Evolutionary conservation across 2,888 invertebrate species (phyloP), one percentile per base, ranked within the genome.

Genomic region (Crepidodera aurea): DNA sequence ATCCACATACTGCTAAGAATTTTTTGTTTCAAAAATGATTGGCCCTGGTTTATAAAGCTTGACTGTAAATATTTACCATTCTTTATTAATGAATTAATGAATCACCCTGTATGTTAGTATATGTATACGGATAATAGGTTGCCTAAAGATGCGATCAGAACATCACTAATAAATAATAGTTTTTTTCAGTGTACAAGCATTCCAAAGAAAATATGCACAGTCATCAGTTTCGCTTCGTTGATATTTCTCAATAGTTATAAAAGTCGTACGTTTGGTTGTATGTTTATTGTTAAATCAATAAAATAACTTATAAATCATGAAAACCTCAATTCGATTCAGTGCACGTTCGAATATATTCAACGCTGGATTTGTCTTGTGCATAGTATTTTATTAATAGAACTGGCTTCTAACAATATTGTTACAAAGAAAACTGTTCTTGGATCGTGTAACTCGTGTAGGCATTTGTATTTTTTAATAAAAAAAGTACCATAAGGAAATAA

Each of bases 251-350:
- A 34, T 34, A 34, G 34, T 34, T 13, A 34, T 34, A 13, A 34
- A 34, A 16, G 13, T 39, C 7, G 39, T 39, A 39, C 16, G 39
- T 39, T 15, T 39, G 10, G 6, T 12, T 7, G 39, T 12, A 7
- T 39, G 39, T 39, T 39, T 39, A 39, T 39, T 39, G 39, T 39
- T n/a, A 39, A 16, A 39, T 39, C 39, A 39, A 39, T 39, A 39
- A 39, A 39, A 39, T 39, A 39, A 39, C 39, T 39, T 39, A 39
- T 39, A 39, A 39, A 39, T 39, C 39, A 39, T 39, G 39, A 39
- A 39, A 39, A 16, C 12, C 39, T 39, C 39, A 39, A 39, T 39
- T 39, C 39, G 6, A 39, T 39, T 8, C 39, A 15, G 16, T 15
- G 13, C 39, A 39, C 39, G 39, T 39, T 12, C 16, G 39, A 39